Percentiles rank a stretch among this genome's conserved stretches.
phyloP scores from a whole-genome alignment of 2,113 vertebrate species.

The Acanthisitta chloris region DNA sequence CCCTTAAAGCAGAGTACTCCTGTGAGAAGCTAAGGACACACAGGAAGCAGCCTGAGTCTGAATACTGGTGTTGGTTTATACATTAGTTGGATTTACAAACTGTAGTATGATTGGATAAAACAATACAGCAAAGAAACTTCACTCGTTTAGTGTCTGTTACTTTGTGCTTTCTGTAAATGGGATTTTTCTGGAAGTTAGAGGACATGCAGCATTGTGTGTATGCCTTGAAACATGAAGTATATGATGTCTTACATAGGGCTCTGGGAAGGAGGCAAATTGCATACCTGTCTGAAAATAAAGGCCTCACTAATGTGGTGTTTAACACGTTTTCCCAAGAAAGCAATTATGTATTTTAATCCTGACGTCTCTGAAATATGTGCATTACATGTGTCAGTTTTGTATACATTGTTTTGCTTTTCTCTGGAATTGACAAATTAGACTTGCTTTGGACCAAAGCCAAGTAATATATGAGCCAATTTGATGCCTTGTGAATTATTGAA shows the following conservation, averaged over 20 bases:
- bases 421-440: conserved; percentile 6
- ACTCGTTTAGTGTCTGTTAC: background rate
- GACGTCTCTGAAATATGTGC: background rate
- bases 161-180: background rate
- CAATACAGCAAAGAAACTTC: background rate
- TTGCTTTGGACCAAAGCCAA: conserved; percentile 32
- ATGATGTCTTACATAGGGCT: background rate
- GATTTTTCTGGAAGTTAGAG: background rate
- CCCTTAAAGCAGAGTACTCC: background rate
- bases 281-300: background rate
- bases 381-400: background rate
- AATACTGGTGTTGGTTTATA: background rate
- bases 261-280: background rate
- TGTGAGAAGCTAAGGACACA: background rate
- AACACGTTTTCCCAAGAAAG: background rate
- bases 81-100: fast-evolving
- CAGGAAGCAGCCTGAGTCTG: background rate
- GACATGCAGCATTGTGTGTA: background rate
- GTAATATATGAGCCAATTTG: conserved; percentile 42
- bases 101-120: background rate
- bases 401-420: conserved; percentile 5
- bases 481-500: conserved; percentile 40
- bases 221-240: background rate
- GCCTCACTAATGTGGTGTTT: background rate
- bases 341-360: background rate